phyloP scores from a whole-genome alignment of 2,888 invertebrate genomes.

The Pollenia angustigena region DNA sequence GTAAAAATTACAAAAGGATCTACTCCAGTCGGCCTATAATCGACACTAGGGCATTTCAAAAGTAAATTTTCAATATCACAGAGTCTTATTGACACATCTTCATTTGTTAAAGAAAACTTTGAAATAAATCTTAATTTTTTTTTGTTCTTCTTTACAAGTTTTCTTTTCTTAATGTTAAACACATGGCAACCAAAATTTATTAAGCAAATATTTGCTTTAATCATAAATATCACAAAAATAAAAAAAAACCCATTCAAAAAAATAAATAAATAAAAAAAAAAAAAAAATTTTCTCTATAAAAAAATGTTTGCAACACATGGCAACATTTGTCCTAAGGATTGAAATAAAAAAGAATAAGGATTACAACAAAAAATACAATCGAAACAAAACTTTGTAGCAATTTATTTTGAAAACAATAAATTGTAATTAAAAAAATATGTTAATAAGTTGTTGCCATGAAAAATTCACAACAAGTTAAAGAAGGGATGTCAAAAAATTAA shows the following conservation, averaged over 20 bases:
- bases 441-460: slow-evolving; percentile 22
- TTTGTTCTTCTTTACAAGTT: background rate
- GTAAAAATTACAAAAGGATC: too few relatives aligned
- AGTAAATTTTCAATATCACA: too few relatives aligned
- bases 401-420: slow-evolving; percentile 51
- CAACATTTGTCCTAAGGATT: slow-evolving; percentile 63
- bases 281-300: background rate
- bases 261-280: too few relatives aligned
- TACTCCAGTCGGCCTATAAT: too few relatives aligned
- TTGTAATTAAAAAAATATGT: slow-evolving; percentile 52
- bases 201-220: slow-evolving; percentile 58
- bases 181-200: slow-evolving; percentile 58
- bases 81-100: too few relatives aligned
- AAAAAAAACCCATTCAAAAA: background rate
- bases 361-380: background rate
- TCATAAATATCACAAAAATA: slow-evolving; percentile 51
- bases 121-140: slow-evolving; percentile 13
- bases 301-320: slow-evolving; percentile 65
- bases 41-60: too few relatives aligned
- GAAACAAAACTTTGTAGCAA: slow-evolving; percentile 47
- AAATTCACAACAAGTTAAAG: background rate
- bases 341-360: slow-evolving; percentile 7
- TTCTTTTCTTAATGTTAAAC: slow-evolving; percentile 36
- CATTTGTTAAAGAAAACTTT: too few relatives aligned
- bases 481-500: background rate